Base-by-base conservation (phyloP, 2,797 vertebrate species). In the Amniataba percoides region DNA sequence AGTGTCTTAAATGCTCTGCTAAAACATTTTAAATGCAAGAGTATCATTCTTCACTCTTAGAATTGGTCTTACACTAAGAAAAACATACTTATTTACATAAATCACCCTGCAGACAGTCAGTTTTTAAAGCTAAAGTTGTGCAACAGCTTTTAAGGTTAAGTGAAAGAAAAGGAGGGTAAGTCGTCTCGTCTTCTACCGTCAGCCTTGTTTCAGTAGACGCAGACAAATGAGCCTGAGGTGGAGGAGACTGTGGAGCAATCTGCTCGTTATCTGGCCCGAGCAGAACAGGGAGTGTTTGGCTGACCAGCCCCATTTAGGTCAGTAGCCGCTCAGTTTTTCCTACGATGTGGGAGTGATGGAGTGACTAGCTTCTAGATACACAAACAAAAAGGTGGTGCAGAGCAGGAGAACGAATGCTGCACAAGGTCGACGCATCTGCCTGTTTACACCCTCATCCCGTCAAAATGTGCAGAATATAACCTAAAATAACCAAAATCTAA, bases 291-390 rank as follows among this genome's bases (percentile, higher is more conserved):
- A 88, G 84, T 76, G 80, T 66, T 66, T 71, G 21, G 67, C 71
- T 46, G 82, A 77, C 62, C 75, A 6, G 76, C 49, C 55, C 12
- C 8, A 68, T 80, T 83, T 72, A 80, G 88, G 78, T 90, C 88
- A 89, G 83, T 11, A 43, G 80, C 61, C 18, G 15, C 77, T 91
- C 87, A 85, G 2, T 77, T 89, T 91, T 89, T 92, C 89, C 86
- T 48, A 60, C 9, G 0, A 19, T 31, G 78, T 86, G 75, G 84
- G 83, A 86, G 75, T 77, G 80, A 88, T 74, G 23, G 42, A 39
- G 70, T 73, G 71, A 77, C 5, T 2, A 78, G 43, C 3, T 23
- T 56, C 64, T 43, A 14, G 63, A 78, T 51, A 53, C 67, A 65
- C 62, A 81, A 67, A 77, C 36, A 59, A 61, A 59, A 61, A 83